These are phyloP conservation scores for Atethmia centrago DNA, from an alignment of 2,888 invertebrate genomes.

Conservation along the genomic window DNA sequence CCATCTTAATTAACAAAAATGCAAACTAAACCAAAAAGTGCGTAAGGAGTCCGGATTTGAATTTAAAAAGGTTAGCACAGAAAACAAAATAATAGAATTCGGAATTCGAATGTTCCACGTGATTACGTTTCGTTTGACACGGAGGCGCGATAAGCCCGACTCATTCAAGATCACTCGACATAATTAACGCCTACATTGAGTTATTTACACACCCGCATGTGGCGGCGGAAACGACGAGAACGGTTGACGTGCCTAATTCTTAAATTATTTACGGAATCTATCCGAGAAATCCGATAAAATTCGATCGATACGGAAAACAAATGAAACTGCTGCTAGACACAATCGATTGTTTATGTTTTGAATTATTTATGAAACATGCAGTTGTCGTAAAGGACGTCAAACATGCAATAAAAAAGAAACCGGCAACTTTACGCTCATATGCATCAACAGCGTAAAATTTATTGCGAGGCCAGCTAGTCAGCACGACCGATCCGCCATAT, in stretches of 20 bases:
- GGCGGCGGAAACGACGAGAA: constrained; percentile 78
- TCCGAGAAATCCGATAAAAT: constrained; percentile 54
- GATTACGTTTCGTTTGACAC: constrained; percentile 80
- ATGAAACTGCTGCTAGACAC: constrained; percentile 9
- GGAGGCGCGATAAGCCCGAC: constrained; percentile 67
- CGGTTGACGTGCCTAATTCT: constrained; percentile 78
- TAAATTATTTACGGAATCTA: constrained; percentile 73
- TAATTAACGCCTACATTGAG: constrained; percentile 87
- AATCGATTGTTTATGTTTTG: background rate
- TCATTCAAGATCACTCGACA: constrained; percentile 86
- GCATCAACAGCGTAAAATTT: constrained; percentile 55
- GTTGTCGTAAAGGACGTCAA: constrained; percentile 11
- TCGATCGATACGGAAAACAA: constrained; percentile 37
- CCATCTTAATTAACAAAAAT: background rate
- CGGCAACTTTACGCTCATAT: constrained; percentile 16
- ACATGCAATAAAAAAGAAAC: constrained; percentile 23
- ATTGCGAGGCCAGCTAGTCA: constrained; percentile 51
- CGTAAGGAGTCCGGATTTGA: background rate
- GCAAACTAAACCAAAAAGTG: constrained; percentile 2
- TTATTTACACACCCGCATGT: constrained; percentile 89
- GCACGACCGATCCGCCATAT: constrained; percentile 65
- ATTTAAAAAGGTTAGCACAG: constrained; percentile 20
- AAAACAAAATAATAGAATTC: constrained; percentile 67
- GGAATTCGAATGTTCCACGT: constrained; percentile 78
- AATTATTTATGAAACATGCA: constrained; percentile 1